phyloP scores from a whole-genome alignment of 2,888 invertebrate genomes.

The Limnephilus marmoratus region DNA sequence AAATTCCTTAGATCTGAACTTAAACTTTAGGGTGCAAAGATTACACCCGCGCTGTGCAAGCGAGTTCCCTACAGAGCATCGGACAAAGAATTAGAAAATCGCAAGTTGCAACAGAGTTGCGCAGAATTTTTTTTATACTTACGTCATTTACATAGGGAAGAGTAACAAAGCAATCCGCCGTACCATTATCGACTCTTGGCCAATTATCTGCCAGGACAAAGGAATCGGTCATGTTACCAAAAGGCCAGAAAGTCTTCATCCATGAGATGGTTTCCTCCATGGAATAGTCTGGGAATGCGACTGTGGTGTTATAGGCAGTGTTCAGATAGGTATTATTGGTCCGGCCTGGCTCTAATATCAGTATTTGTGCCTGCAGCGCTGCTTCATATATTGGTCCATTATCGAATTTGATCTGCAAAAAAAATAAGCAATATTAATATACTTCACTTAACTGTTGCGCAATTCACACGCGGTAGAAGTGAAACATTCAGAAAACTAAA shows the following conservation, averaged over 20 bases:
- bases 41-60: no score
- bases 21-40: no score
- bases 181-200: slow-evolving; percentile 74
- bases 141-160: slow-evolving; percentile 75
- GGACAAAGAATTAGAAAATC: no score
- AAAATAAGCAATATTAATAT: background rate
- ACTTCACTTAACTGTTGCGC: no score
- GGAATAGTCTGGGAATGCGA: slow-evolving; percentile 62
- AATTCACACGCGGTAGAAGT: no score
- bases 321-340: background rate
- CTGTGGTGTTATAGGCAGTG: slow-evolving; percentile 14
- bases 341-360: slow-evolving; percentile 28
- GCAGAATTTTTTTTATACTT: background rate
- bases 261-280: slow-evolving; percentile 31
- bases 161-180: slow-evolving; percentile 67
- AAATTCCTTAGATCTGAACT: no score
- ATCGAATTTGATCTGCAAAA: slow-evolving; percentile 46
- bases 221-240: slow-evolving; percentile 70
- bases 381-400: slow-evolving; percentile 18
- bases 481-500: no score
- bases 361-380: slow-evolving; percentile 29
- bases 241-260: slow-evolving; percentile 55
- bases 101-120: no score
- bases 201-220: slow-evolving; percentile 77
- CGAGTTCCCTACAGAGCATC: no score